Base-by-base conservation (phyloP, 1,140 invertebrate species). In the Sycobia sp. region DNA sequence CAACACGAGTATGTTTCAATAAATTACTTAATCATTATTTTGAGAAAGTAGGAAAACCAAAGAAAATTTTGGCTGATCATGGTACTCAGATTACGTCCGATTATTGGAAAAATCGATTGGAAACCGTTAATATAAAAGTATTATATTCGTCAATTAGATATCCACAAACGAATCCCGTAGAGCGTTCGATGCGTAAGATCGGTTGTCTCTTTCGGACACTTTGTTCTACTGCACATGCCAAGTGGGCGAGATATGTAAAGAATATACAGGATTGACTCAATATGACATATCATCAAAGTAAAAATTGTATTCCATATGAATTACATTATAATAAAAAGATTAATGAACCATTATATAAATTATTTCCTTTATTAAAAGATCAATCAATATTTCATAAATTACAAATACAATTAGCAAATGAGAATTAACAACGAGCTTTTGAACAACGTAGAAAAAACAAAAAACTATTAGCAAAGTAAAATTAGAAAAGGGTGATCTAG, bases 151-250 rank as follows among this genome's bases (percentile, higher is more conserved):
- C 74, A 0, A 22, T 76, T 0, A 73, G 79, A 44, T 73, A 78
- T 50, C 76, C 75, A 3, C 62, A 76, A 54, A 44, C 69, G 0
- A 82, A 81, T 43, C 71, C 70, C 7, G 73, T 75, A 0, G 76
- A 79, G 59, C 16, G 77, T 7, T 67, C 66, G 1, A 77, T 79
- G 49, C 27, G 73, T 16, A 75, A 80, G 25, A 29, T 78, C 4
- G 62, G 68, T 9, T 27, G 57, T 27, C 46, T 57, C 38, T 62
- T 62, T 29, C 23, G 54, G 29, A 56, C 39, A 7, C 58, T 55
- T 50, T 69, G 68, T 41, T 23, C 39, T 3, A 39, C 59, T 0
- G 16, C 57, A 7, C 65, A 67, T 34, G 58, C 44, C 2, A 5
- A 13, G 1, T 65, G 56, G 63, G 20, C 29, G 5, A 27, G 2